Conservation (phyloP, 2,888 invertebrate species). For the Heliconius sara region DNA sequence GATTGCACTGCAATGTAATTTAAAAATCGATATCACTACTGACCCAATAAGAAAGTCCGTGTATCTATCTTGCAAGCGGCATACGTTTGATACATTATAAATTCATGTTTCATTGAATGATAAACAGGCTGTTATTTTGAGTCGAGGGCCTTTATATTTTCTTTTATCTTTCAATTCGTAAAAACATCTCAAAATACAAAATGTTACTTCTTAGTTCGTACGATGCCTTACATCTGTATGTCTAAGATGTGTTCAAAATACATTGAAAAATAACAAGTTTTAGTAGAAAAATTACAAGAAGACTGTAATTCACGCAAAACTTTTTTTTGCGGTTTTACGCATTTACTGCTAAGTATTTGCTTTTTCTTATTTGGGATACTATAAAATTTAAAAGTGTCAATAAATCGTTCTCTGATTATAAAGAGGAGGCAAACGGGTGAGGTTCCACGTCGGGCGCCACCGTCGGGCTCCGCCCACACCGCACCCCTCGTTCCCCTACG, state of each 20-base stretch:
- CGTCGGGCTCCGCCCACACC: slow-evolving; percentile 58
- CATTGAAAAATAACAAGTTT: not conserved
- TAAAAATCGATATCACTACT: slow-evolving; percentile 35
- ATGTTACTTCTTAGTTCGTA: too few relatives aligned
- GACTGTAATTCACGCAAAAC: not conserved
- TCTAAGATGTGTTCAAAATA: not conserved
- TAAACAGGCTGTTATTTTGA: not conserved
- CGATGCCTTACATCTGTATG: too few relatives aligned
- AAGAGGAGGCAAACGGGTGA: slow-evolving; percentile 66
- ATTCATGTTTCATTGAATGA: not conserved
- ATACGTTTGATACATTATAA: slow-evolving; percentile 8
- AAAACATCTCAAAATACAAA: not conserved
- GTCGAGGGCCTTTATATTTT: not conserved
- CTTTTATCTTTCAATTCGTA: not conserved
- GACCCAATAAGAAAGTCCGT: slow-evolving; percentile 24
- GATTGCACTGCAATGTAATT: slow-evolving; percentile 38
- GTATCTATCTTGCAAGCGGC: slow-evolving; percentile 4
- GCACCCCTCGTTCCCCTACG: slow-evolving; percentile 52
- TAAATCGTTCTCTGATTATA: slow-evolving; percentile 76
- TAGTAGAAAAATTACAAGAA: not conserved
- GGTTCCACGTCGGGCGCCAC: slow-evolving; percentile 67
- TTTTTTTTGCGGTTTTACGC: not conserved
- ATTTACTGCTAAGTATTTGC: not conserved
- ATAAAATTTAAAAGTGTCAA: slow-evolving; percentile 60
- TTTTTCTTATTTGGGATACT: slow-evolving; percentile 24